Base-by-base conservation (phyloP, 2,888 invertebrate genomes). In the Belgica antarctica region DNA sequence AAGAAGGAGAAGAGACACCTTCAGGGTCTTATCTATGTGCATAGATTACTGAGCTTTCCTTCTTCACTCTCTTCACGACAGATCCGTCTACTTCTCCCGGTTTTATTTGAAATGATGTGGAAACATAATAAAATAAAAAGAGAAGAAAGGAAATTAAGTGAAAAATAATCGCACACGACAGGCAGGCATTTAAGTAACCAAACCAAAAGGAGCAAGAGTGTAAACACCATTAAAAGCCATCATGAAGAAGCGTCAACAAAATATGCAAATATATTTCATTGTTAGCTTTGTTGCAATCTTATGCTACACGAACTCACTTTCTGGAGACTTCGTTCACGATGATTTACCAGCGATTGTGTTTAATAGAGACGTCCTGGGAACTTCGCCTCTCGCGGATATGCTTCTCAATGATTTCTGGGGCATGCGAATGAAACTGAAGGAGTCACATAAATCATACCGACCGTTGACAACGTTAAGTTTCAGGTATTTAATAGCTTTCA, bases 371-470 rank as follows among this genome's bases (percentile, higher is more conserved):
- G 93, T 92, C 73, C 83, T 86, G 62, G 91, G 88, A 0, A 82
- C 83, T 68, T 87, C 84, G 72, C 80, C 86, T 28, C 78, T 89
- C 74, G 76, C 81, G 72, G 83, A 84, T 75, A 82, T 89, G 74
- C 86, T 90, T 76, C 81, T 82, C 75, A 89, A 92, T 78, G 94
- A 94, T 80, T 94, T 92, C 78, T 94, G 93, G 94, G 93, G 93
- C n/a, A 89, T 88, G 70, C 87, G 90, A 31, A 91, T 94, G 89
- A 84, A 86, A n/a, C 89, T 90, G 76, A 81, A 86, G 68, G 84
- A 84, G 76, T 92, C 92, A 75, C 94, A 93, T 81, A 93, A 93
- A 82, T 92, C 92, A 68, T 93, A 93, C 79, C 83, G 93, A 74
- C 93, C 94, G 46, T 81, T 94, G 73, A 92, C 92, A 15, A 88